phyloP scores from a whole-genome alignment of 1,140 invertebrate species.

The Zelostemma sp. region DNA sequence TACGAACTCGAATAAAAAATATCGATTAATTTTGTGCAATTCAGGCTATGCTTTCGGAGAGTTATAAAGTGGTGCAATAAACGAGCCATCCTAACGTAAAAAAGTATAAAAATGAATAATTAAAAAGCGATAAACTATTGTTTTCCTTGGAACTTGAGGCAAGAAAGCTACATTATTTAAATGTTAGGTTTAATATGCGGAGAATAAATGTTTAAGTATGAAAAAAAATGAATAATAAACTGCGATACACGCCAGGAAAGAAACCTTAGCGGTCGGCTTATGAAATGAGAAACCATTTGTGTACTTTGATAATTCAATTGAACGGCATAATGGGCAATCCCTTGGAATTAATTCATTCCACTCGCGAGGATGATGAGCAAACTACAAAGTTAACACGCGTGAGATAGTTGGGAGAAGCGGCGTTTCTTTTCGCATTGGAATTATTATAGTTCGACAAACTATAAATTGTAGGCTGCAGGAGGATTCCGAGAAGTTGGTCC shows the following conservation, averaged over 20 bases:
- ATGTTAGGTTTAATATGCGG: too few relatives aligned
- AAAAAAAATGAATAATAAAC: too few relatives aligned
- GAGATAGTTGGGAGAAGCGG: neutral
- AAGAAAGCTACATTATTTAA: too few relatives aligned
- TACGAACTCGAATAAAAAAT: too few relatives aligned
- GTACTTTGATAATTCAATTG: constrained; percentile 9
- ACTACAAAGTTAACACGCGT: neutral
- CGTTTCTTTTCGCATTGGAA: neutral
- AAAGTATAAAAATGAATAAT: too few relatives aligned
- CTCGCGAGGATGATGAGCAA: neutral
- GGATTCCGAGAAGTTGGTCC: constrained; percentile 13
- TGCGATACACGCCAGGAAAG: too few relatives aligned
- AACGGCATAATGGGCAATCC: neutral
- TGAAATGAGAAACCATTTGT: neutral
- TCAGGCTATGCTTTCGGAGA: too few relatives aligned
- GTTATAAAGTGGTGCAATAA: too few relatives aligned
- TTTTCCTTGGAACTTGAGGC: too few relatives aligned
- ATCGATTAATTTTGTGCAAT: too few relatives aligned
- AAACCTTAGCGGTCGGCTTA: neutral
- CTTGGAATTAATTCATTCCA: neutral
- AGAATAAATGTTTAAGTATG: neutral
- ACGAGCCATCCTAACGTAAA: too few relatives aligned
- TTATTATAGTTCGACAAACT: constrained; percentile 14
- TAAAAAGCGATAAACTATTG: too few relatives aligned
- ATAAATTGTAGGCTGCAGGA: constrained; percentile 8